A percentile compares a stretch with the other conserved stretches of the same genome.
These are phyloP conservation scores for Acleris cristana DNA, from an alignment of 2,888 invertebrate species.

Conservation along the genomic window DNA sequence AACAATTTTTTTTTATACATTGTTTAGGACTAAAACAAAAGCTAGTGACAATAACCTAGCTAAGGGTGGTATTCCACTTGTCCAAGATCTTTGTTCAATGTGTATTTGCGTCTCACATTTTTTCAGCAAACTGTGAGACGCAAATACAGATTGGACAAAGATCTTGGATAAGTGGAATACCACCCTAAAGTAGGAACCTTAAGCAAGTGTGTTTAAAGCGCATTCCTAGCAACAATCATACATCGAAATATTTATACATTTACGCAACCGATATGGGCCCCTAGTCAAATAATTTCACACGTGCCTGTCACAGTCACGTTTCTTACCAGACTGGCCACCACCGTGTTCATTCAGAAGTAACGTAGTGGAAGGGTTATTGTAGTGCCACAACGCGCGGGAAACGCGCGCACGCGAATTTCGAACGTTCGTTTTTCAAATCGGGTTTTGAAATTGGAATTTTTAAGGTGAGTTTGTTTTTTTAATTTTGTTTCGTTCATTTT, in stretches of 20 bases:
- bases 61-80: too few species aligned
- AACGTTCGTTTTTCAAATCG: conserved; percentile 28
- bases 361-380: conserved; percentile 42
- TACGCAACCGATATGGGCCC: conserved; percentile 10
- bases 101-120: too few species aligned
- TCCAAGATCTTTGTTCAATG: too few species aligned
- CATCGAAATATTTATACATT: conserved; percentile 1
- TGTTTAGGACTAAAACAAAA: too few species aligned
- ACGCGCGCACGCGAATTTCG: conserved; percentile 39
- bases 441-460: conserved; percentile 22
- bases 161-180: too few species aligned
- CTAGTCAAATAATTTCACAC: conserved; percentile 27
- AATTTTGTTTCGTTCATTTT: conserved; percentile 12
- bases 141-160: too few species aligned
- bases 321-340: conserved; percentile 13
- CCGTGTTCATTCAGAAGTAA: conserved; percentile 31
- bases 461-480: conserved; percentile 16
- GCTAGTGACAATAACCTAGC: too few species aligned
- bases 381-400: conserved; percentile 39
- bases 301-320: conserved; percentile 24
- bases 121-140: too few species aligned
- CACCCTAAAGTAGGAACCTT: too few species aligned
- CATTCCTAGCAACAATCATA: background rate
- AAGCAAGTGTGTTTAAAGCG: too few species aligned
- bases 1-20: too few species aligned